Conservation (phyloP, 2,113 vertebrate genomes). For the Penelope pileata region DNA sequence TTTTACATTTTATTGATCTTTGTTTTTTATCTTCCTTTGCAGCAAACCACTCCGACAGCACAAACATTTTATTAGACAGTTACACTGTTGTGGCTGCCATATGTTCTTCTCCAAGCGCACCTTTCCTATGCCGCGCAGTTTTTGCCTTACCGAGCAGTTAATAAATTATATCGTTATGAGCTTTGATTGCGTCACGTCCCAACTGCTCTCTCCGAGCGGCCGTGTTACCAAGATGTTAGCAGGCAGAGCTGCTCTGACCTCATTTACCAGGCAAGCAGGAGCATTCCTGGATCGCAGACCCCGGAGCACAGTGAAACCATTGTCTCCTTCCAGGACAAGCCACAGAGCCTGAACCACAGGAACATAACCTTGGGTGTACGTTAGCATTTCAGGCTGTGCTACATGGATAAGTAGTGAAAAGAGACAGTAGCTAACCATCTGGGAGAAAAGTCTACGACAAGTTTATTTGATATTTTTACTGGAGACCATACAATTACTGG, state of each 20-base stretch:
- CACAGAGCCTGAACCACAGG: not conserved
- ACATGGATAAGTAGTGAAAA: constrained; percentile 17
- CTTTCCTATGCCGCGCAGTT: not conserved
- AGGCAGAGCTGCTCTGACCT: not conserved
- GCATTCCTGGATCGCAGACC: not conserved
- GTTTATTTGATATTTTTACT: constrained; percentile 72
- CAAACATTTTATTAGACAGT: constrained; percentile 33
- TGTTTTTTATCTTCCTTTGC: constrained; percentile 53
- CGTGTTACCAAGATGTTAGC: not conserved
- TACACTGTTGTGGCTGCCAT: not conserved
- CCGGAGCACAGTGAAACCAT: constrained; percentile 28
- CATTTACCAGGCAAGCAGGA: constrained; percentile 22
- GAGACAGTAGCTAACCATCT: constrained; percentile 54
- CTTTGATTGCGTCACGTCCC: constrained; percentile 19
- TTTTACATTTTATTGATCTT: constrained; percentile 61
- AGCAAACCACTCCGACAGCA: constrained; percentile 36
- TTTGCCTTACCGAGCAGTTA: constrained; percentile 35
- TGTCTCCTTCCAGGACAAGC: constrained; percentile 42
- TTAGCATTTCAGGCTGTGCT: not conserved
- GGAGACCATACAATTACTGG: constrained; percentile 67
- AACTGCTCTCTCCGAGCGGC: not conserved
- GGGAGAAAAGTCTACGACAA: constrained; percentile 59
- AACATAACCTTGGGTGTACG: not conserved
- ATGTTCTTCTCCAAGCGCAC: not conserved
- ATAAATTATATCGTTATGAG: constrained; percentile 7